Percentiles rank a stretch among this genome's conserved stretches.
These are phyloP conservation scores for Ceratina australensis DNA, from an alignment of 1,140 invertebrate species.

Conservation along the genomic window DNA sequence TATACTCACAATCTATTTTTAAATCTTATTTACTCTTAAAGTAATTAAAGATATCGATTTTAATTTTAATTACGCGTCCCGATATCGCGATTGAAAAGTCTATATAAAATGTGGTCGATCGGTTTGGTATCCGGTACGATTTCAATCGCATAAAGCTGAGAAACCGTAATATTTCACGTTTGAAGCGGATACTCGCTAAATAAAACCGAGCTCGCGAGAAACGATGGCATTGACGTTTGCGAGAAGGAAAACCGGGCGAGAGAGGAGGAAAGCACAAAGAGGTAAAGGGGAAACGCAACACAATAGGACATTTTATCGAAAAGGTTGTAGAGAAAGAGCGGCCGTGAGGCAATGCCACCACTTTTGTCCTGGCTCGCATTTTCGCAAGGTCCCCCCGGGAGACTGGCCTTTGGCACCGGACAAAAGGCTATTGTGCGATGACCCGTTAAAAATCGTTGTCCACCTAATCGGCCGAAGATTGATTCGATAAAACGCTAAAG, in stretches of 20 bases:
- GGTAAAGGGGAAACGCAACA: constrained; percentile 2
- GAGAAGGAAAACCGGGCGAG: background rate
- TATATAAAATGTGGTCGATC: background rate
- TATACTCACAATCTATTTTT: too few relatives aligned
- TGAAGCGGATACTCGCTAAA: background rate
- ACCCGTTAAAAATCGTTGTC: constrained; percentile 58
- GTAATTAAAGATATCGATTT: too few relatives aligned
- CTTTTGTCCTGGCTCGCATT: constrained; percentile 53
- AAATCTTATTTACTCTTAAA: too few relatives aligned
- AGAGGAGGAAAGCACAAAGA: too few relatives aligned
- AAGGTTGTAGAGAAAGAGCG: constrained; percentile 26
- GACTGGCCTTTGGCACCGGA: constrained; percentile 38
- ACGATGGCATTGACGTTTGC: background rate
- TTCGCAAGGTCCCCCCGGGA: constrained; percentile 28
- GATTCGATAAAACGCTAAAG: constrained; percentile 59
- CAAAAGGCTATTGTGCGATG: constrained; percentile 59
- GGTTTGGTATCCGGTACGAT: background rate
- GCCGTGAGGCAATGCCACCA: constrained; percentile 31
- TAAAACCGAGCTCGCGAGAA: background rate
- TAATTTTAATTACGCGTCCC: too few relatives aligned
- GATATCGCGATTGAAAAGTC: too few relatives aligned
- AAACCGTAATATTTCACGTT: background rate
- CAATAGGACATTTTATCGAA: constrained; percentile 38
- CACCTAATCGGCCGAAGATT: constrained; percentile 57
- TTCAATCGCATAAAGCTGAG: too few relatives aligned